phyloP scores from a whole-genome alignment of 2,888 invertebrate genomes.

The Nezara viridula region DNA sequence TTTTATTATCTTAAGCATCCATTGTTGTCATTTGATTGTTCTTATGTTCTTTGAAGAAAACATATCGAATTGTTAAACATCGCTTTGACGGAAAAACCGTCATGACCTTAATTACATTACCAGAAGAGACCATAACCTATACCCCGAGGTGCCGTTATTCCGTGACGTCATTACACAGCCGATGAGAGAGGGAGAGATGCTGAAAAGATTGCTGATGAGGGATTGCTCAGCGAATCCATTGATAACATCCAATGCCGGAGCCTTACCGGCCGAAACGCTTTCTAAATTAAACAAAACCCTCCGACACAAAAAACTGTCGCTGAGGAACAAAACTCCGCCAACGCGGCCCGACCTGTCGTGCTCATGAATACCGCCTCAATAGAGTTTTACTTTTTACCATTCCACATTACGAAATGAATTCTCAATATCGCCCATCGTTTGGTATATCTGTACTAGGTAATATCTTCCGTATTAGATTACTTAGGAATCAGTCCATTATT shows the following conservation, averaged over 20 bases:
- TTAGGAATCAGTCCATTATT: background rate
- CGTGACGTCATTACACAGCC: background rate
- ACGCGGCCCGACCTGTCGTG: background rate
- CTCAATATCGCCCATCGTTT: background rate
- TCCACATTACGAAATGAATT: background rate
- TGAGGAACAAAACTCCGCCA: slow-evolving; percentile 10
- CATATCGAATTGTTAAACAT: background rate
- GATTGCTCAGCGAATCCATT: slow-evolving; percentile 26
- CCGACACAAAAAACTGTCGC: background rate
- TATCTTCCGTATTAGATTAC: background rate
- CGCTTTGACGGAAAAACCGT: background rate
- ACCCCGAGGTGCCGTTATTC: background rate
- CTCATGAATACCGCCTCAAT: background rate
- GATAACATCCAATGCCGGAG: background rate
- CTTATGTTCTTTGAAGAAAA: background rate
- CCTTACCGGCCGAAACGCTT: background rate
- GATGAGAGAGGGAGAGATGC: background rate
- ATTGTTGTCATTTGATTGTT: background rate
- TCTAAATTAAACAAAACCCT: slow-evolving; percentile 9
- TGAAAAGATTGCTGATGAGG: slow-evolving; percentile 26
- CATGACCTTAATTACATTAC: background rate
- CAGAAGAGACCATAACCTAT: background rate
- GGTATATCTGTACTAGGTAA: too few species aligned
- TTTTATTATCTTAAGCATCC: too few species aligned
- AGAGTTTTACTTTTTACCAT: background rate